These are phyloP conservation scores for Dendronephthya gigantea DNA, from an alignment of 64 coral and sea anemone species.

Conservation along the genomic window DNA sequence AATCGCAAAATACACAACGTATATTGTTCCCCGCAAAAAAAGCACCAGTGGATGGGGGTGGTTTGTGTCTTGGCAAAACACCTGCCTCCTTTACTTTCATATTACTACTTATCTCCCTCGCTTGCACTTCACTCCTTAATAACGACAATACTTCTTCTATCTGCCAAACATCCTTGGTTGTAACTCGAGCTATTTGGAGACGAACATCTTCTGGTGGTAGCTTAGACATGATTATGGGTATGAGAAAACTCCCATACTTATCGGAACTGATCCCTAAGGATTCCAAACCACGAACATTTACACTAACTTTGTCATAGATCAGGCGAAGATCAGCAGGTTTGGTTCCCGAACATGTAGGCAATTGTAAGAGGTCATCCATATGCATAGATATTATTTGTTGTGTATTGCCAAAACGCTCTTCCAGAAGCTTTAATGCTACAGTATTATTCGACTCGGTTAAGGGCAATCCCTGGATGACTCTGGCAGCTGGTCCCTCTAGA, in stretches of 20 bases:
- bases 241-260: slow-evolving; percentile 21
- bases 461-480: neutral
- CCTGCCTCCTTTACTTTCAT: no score
- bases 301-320: slow-evolving; percentile 18
- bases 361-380: slow-evolving; percentile 31
- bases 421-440: neutral
- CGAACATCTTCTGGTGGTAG: slow-evolving; percentile 1
- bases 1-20: no score
- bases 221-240: slow-evolving; percentile 20
- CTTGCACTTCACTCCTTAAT: no score
- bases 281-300: slow-evolving; percentile 10
- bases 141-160: slow-evolving; percentile 6
- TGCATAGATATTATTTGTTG: slow-evolving; percentile 26
- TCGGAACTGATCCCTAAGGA: neutral
- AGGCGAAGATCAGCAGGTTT: slow-evolving; percentile 13
- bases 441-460: slow-evolving; percentile 1
- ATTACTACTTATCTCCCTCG: no score
- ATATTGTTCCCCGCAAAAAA: no score
- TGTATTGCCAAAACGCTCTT: slow-evolving; percentile 33
- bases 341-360: slow-evolving; percentile 26
- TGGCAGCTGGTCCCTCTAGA: no score
- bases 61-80: no score
- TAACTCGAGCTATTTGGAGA: slow-evolving; percentile 9
- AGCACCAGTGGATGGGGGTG: no score
- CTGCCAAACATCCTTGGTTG: neutral